Evolutionary conservation across 1,140 invertebrate species (phyloP).

Genomic region (Drosophila obscura): DNA sequence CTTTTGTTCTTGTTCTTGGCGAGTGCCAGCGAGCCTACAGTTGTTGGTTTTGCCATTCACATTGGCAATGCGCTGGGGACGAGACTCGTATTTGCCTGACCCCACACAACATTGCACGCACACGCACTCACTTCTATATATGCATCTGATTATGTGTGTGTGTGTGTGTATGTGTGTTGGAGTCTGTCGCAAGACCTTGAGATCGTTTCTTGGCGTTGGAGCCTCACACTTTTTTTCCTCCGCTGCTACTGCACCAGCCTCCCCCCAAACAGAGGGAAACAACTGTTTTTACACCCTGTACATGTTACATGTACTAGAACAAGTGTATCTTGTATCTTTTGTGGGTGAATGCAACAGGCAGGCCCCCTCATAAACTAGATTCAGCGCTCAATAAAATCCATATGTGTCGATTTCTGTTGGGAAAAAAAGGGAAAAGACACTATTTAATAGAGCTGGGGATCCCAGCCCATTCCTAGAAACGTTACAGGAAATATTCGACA

Average conservation of each 20-base stretch:
- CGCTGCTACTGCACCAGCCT: conserved; percentile 37
- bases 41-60: conserved; percentile 55
- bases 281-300: conserved; percentile 27
- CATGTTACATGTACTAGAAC: background rate
- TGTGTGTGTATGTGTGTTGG: background rate
- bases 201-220: conserved; percentile 50
- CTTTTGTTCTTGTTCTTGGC: conserved; percentile 44
- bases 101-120: conserved; percentile 70
- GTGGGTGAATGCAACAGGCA: too few relatives aligned
- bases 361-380: too few relatives aligned
- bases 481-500: too few relatives aligned
- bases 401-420: too few relatives aligned
- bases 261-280: conserved; percentile 4
- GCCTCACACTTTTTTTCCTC: background rate
- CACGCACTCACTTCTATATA: background rate
- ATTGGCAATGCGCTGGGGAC: conserved; percentile 13
- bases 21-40: conserved; percentile 16
- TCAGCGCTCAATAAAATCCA: too few relatives aligned
- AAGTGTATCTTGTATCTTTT: conserved; percentile 1
- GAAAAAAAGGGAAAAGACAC: too few relatives aligned
- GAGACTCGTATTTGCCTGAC: conserved; percentile 62
- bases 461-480: too few relatives aligned
- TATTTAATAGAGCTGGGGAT: too few relatives aligned
- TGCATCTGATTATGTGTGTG: too few relatives aligned
- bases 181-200: conserved; percentile 65